Base-by-base conservation (phyloP, 2,113 vertebrate genomes). In the Zosterops pallidus region DNA sequence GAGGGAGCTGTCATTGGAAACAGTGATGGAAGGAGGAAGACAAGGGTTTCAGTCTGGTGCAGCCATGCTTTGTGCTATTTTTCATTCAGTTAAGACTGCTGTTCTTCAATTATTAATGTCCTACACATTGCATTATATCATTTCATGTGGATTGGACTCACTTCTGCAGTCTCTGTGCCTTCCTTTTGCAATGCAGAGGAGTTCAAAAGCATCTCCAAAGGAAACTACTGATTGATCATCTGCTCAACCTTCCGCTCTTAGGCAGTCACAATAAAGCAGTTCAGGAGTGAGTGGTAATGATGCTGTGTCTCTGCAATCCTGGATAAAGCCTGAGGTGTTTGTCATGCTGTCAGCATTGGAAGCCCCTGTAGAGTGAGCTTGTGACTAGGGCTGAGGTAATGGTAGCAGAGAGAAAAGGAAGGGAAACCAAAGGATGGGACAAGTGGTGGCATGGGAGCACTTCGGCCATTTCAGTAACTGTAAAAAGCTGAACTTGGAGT, bases 131-230 rank as follows among this genome's bases (percentile, higher is more conserved):
- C 33, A 17, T 90, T 83, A 46, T 82, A 92, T 87, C 28, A 4
- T 31, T 79, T 92, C 44, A 23, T 71, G 57, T 82, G 37, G 46
- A 11, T 31, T 29, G 39, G 65, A 26, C 24, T 92, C 7, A 3
- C 13, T 94, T 33, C 35, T 72, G 64, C 80, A 81, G 76, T 86
- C 67, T 74, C 56, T 89, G 17, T 75, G 83, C 81, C 62, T 41
- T 89, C 50, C 57, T 82, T 24, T 91, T 94, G 72, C 53, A 72
- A 4, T 65, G 82, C 82, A 64, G 72, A 68, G 59, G 35, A 68
- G 67, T 89, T 94, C 28, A 86, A 55, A 94, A 89, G 81, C 62
- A 14, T 72, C 77, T 86, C 65, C 60, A 55, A 62, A 91, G 94
- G 71, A 85, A 91, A 24, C 29, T 17, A 6, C 62, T 72, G 74